Evolutionary conservation across 2,888 invertebrate species (phyloP), one percentile per base, ranked within the genome.

Genomic region (Ectemnius cavifrons): DNA sequence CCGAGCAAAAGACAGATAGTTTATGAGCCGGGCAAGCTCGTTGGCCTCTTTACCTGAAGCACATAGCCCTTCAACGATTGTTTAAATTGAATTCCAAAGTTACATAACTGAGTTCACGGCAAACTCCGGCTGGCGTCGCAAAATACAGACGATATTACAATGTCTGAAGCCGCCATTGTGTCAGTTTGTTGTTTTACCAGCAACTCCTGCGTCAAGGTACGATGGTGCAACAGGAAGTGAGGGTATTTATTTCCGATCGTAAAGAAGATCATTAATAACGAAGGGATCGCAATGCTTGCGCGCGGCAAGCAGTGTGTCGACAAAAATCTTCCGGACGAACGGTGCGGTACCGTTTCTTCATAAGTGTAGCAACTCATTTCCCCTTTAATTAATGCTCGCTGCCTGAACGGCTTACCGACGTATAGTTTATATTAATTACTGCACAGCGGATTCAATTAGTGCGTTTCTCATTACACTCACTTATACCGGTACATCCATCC

Each of bases 381-480:
- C 77, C 78, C 73, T 85, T 86, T 87, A 88, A 89, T 89, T 87
- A 87, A 88, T 85, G 84, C 81, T 81, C 81, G 73, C 83, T 78
- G 78, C 77, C 81, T 81, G 76, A 68, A 77, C 78, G 75, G 77
- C 80, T 37, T 76, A 80, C 81, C 81, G 84, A 84, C 82, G 85
- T 84, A 87, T 86, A 85, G 86, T 88, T 89, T 87, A 86, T 88
- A 89, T 90, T 90, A 90, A 90, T 89, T 89, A 86, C 85, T 87
- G 85, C 86, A 86, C 87, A 87, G 89, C 89, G 89, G 89, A 90
- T 89, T 90, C 90, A 90, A 90, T 90, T 90, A 89, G 89, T 87
- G 88, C 87, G 87, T 89, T 87, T 87, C 90, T 90, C 89, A 87
- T 89, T 90, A 89, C 89, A 84, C 86, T 88, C 85, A 87, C 86